These are phyloP conservation scores for Phasianus colchicus DNA, from an alignment of 2,113 vertebrate species.

Conservation along the genomic window DNA sequence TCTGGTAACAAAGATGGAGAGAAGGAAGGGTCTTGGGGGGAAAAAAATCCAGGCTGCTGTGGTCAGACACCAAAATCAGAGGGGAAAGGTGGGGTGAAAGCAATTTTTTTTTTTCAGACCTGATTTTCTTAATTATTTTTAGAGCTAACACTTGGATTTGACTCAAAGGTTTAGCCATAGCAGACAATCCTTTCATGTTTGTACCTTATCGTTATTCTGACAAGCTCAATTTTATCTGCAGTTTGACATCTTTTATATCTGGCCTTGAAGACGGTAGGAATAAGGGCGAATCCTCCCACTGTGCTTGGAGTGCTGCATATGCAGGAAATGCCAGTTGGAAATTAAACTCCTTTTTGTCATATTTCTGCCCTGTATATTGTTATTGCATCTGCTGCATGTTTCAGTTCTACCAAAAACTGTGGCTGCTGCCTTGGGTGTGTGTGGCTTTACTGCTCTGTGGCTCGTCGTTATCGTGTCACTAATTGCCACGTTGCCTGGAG, in stretches of 20 bases:
- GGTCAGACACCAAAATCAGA: not conserved
- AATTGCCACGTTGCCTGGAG: not conserved
- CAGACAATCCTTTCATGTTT: slow-evolving; percentile 20
- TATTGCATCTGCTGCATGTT: not conserved
- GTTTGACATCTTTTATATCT: slow-evolving; percentile 15
- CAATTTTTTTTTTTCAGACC: not conserved
- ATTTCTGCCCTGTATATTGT: not conserved
- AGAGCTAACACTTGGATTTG: not conserved
- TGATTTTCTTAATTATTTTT: not conserved
- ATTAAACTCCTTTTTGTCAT: not conserved
- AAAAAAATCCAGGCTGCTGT: not conserved
- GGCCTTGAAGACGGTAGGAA: not conserved
- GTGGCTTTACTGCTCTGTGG: not conserved
- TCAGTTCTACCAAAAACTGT: not conserved
- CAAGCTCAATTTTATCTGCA: not conserved
- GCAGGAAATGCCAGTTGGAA: not conserved
- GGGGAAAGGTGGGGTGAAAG: not conserved
- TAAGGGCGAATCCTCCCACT: not conserved
- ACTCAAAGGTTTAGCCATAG: not conserved
- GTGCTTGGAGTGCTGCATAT: fast-evolving
- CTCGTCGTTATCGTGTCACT: not conserved
- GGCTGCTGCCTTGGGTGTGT: not conserved
- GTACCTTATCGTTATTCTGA: not conserved
- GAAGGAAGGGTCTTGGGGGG: slow-evolving; percentile 4
- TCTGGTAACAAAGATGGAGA: not conserved